These are phyloP conservation scores for Herpetotheres cachinnans DNA, from an alignment of 2,113 vertebrate species.

Conservation along the genomic window DNA sequence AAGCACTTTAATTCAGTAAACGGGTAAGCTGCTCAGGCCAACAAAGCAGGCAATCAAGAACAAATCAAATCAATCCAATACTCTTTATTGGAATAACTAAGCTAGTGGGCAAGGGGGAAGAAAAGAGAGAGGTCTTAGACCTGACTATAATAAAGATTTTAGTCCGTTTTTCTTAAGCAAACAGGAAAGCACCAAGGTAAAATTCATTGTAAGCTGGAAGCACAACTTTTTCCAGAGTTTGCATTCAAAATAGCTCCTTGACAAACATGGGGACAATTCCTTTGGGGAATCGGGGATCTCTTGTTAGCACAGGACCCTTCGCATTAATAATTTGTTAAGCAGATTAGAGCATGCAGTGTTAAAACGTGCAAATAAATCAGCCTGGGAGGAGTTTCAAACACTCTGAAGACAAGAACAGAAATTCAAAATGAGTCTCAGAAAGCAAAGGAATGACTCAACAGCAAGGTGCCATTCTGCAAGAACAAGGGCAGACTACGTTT, in stretches of 20 bases:
- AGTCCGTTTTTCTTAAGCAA: background rate
- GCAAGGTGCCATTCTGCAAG: background rate
- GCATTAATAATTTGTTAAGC: background rate
- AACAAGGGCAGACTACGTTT: background rate
- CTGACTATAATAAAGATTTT: background rate
- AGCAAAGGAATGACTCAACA: background rate
- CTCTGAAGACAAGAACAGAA: background rate
- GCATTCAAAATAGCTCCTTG: background rate
- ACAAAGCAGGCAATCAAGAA: background rate
- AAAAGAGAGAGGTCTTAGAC: background rate
- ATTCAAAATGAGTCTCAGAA: background rate
- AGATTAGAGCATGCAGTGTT: background rate
- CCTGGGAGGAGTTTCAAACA: background rate
- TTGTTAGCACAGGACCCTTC: background rate
- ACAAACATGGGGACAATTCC: background rate
- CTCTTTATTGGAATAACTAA: background rate
- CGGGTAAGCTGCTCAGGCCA: background rate
- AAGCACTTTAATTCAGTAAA: background rate
- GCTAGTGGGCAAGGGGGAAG: rapidly evolving
- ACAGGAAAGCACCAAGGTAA: background rate
- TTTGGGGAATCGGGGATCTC: background rate
- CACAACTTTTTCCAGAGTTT: background rate
- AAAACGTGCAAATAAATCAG: background rate
- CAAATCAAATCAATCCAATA: background rate
- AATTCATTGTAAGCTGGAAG: background rate